Conservation (phyloP, 2,888 invertebrate species). For the Fissipunctia ypsillon region DNA sequence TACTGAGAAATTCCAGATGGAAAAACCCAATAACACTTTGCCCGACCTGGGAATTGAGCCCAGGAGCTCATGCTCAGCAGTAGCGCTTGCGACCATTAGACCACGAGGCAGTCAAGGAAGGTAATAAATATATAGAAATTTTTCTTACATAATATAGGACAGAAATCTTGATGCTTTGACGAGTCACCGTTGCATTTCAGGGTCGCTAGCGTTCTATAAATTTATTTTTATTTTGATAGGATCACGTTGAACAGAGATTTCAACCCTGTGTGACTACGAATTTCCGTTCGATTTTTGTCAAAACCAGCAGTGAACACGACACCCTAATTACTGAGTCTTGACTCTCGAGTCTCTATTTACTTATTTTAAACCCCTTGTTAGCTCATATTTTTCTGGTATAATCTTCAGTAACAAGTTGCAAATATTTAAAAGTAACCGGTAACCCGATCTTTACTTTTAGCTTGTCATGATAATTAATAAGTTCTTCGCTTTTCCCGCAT, state of each 20-base stretch:
- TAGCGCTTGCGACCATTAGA: no score
- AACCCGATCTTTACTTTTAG: slow-evolving; percentile 19
- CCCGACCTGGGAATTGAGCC: no score
- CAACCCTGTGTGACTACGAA: no score
- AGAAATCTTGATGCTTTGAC: no score
- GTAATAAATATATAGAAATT: no score
- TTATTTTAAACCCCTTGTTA: background rate
- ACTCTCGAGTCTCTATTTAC: background rate
- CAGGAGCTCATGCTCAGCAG: no score
- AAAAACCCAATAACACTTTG: no score
- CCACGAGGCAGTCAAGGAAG: no score
- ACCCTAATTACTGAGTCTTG: background rate
- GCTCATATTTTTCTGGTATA: slow-evolving; percentile 13
- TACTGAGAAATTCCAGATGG: no score
- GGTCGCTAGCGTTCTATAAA: no score
- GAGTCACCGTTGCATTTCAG: no score
- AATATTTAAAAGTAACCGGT: slow-evolving; percentile 24
- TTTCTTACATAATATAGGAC: no score
- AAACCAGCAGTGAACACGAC: background rate
- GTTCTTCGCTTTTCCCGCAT: background rate
- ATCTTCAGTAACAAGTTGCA: slow-evolving; percentile 1
- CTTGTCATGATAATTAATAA: slow-evolving; percentile 23
- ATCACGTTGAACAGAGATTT: background rate
- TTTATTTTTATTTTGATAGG: background rate
- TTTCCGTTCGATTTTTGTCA: background rate